phyloP scores from a whole-genome alignment of 2,888 invertebrate genomes.

The Busseola fusca region DNA sequence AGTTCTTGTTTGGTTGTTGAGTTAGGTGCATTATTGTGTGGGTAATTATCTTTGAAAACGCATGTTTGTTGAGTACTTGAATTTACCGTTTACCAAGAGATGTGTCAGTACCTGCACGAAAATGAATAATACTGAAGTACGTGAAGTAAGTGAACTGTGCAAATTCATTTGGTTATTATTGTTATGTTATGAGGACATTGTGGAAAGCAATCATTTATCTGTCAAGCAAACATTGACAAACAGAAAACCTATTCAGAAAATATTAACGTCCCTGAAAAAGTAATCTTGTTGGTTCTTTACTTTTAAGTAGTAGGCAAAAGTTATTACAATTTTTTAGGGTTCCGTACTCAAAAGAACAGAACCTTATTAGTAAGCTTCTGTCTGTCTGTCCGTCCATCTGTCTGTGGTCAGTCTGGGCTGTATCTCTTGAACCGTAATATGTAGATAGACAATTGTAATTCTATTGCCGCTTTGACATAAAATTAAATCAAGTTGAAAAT shows the following conservation, averaged over 20 bases:
- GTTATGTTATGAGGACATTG: background rate
- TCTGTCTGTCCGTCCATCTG: background rate
- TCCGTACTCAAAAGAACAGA: too few relatives aligned
- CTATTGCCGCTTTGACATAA: background rate
- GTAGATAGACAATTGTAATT: background rate
- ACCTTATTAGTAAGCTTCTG: too few relatives aligned
- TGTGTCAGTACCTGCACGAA: slow-evolving; percentile 10
- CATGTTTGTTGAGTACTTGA: slow-evolving; percentile 40
- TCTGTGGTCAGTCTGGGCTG: background rate
- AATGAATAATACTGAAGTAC: slow-evolving; percentile 19
- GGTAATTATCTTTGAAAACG: slow-evolving; percentile 39
- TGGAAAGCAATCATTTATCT: background rate
- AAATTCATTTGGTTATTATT: background rate
- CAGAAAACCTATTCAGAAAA: background rate
- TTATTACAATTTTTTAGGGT: too few relatives aligned
- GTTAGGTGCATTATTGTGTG: slow-evolving; percentile 2
- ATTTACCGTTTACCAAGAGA: slow-evolving; percentile 42
- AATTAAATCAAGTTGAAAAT: background rate
- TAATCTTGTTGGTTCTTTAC: background rate
- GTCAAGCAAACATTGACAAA: background rate
- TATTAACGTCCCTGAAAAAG: background rate
- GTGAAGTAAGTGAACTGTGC: slow-evolving; percentile 11
- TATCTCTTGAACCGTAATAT: background rate
- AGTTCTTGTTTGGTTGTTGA: slow-evolving; percentile 20
- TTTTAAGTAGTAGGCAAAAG: background rate